Evolutionary conservation across 2,888 invertebrate species (phyloP).

Genomic region (Troglohyphantes excavatus): DNA sequence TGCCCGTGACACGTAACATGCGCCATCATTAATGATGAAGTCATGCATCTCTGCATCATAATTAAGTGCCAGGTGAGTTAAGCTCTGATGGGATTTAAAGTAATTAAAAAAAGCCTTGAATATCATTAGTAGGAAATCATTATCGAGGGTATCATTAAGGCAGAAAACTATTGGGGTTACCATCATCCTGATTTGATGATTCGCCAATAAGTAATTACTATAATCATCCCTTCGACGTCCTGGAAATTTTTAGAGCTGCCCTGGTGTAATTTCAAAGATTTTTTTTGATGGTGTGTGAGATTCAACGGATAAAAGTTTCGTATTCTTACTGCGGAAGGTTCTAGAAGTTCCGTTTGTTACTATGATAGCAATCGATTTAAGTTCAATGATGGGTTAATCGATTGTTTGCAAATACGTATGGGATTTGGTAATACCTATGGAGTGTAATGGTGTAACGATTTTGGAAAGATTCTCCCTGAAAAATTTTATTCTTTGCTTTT

Average conservation of each 20-base stretch:
- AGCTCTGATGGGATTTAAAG: constrained; percentile 23
- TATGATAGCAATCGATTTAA: neutral
- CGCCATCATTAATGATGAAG: constrained; percentile 40
- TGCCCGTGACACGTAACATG: no score
- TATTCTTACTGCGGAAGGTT: neutral
- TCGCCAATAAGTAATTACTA: constrained; percentile 62
- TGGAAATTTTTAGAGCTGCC: neutral
- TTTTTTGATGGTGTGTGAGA: neutral
- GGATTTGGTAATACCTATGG: no score
- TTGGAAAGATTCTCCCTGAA: no score
- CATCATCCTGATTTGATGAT: constrained; percentile 38
- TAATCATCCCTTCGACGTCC: constrained; percentile 27
- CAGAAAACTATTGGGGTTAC: constrained; percentile 34
- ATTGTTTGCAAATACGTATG: no score
- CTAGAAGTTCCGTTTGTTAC: neutral
- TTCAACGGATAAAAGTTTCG: neutral
- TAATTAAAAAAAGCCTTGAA: constrained; percentile 66
- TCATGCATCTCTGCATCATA: constrained; percentile 30
- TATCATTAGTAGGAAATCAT: constrained; percentile 69
- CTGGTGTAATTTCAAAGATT: neutral
- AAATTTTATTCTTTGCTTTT: no score
- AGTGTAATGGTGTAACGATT: no score
- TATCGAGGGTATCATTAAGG: constrained; percentile 62
- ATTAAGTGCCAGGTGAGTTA: constrained; percentile 51
- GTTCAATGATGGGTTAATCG: no score